Conservation (phyloP, 1,140 invertebrate genomes). For the Leucophenga varia region DNA sequence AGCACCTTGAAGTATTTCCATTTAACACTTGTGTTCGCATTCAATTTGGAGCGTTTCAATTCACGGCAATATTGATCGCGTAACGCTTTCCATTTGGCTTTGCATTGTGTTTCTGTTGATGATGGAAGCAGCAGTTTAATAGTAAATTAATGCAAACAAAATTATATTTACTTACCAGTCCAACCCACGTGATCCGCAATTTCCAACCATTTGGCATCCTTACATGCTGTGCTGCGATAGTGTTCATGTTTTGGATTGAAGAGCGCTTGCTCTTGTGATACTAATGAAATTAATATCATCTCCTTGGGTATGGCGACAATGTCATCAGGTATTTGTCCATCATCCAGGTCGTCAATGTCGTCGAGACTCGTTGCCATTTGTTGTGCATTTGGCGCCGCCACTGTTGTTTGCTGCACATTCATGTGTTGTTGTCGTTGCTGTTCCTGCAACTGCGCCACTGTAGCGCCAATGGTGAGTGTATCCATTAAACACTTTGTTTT, state of each 20-base stretch:
- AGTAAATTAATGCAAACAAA: no score
- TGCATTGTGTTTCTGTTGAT: slow-evolving; percentile 36
- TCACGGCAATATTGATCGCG: slow-evolving; percentile 51
- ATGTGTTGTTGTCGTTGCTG: slow-evolving; percentile 21
- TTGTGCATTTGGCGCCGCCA: not conserved
- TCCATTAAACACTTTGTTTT: slow-evolving; percentile 30
- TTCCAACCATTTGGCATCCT: slow-evolving; percentile 46
- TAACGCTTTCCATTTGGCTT: slow-evolving; percentile 51
- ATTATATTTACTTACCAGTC: slow-evolving; percentile 28
- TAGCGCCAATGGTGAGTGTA: slow-evolving; percentile 27
- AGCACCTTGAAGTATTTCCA: slow-evolving; percentile 53
- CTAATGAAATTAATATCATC: slow-evolving; percentile 42
- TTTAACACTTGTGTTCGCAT: slow-evolving; percentile 39
- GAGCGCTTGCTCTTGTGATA: slow-evolving; percentile 43
- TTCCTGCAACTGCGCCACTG: slow-evolving; percentile 28
- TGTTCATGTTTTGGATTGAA: slow-evolving; percentile 48
- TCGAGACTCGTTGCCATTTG: slow-evolving; percentile 22
- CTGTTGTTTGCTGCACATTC: no score
- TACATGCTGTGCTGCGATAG: slow-evolving; percentile 43
- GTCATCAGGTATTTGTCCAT: slow-evolving; percentile 24
- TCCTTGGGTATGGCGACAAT: slow-evolving; percentile 39
- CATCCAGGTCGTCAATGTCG: slow-evolving; percentile 23
- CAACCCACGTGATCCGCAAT: slow-evolving; percentile 42
- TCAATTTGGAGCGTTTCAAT: slow-evolving; percentile 43
- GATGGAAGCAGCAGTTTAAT: not conserved